Evolutionary conservation across 2,113 vertebrate genomes (phyloP), one percentile per base, ranked within the genome.

Genomic region (Ochotona curzoniae): DNA sequence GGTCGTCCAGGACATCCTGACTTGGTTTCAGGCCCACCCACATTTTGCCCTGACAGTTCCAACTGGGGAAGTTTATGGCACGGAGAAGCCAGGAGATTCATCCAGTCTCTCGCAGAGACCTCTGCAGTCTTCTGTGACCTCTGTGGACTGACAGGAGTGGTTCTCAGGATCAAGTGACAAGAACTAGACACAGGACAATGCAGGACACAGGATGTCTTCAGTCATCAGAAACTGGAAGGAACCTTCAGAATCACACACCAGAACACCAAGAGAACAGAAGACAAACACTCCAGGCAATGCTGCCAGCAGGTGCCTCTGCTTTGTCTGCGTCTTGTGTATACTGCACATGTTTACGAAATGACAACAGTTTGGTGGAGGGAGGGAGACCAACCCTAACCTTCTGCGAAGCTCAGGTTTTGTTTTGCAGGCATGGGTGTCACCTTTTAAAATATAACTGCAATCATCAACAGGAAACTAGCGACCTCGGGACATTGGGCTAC

Each of bases 201-300:
- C 10, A 9, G 54, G 54, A 44, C 38, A 44, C 38, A 6, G 38
- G 38, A 44, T 44, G 38, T 44, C 38, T 44, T 44, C 38, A 44
- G 38, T 14, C 15, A 57, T 14, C 14, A 18, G 54, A 57, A 20
- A 35, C 15, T 20, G 0, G 14, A 35, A 80, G 66, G 28, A 30
- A 25, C 8, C 0, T 13, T 47, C 25, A 49, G 87, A 20, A 23
- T 30, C 1, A 0, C 32, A 10, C 3, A 2, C 57, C 12, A 12
- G 32, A n/a, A 28, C 60, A 15, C 7, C 38, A 20, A 15, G 35
- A 1, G n/a, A 35, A 26, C 38, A 35, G 10, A 66, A 44, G 38
- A 71, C 63, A 32, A 8, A 15, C 12, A 30, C 23, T 44, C 84
- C 10, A 47, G 54, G 44, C 21, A 71, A 26, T 21, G 32, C 64